Evolutionary conservation across 2,888 invertebrate species (phyloP), one percentile per base, ranked within the genome.

Genomic region (Crocallis elinguaria): DNA sequence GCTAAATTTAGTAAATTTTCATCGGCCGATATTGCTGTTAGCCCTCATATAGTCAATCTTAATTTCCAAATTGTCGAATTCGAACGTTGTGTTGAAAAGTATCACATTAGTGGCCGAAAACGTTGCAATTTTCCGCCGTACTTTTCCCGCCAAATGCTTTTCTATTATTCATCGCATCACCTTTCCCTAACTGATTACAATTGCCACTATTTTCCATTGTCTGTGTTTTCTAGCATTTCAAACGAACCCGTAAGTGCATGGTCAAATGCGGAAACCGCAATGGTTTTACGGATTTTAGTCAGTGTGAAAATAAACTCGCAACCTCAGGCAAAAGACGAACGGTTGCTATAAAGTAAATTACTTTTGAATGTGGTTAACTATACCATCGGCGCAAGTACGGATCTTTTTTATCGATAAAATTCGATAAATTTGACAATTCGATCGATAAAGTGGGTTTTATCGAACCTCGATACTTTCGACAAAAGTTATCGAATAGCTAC

Each of bases 141-240:
- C 71, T 67, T 70, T 73, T 70, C 64, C 62, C 69, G 67, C 60
- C 67, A 67, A 67, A 54, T 56, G 51, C 42, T 30, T 53, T 66
- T 86, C 64, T 75, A 84, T 88, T 84, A 88, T 88, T 85, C 85
- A 89, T 69, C 75, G 75, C 73, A 77, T 79, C 81, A 75, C 68
- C 67, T 71, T 70, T 73, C 81, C 79, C 79, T 71, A 64, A 70
- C 77, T 83, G 80, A 86, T 87, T 86, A 84, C 74, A 67, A 67
- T 33, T 14, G 73, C 66, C 66, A 79, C 76, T 84, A 86, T 87
- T 88, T 88, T 84, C 85, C 77, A 75, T 71, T 72, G 71, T 73
- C 71, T 67, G 51, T 25, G 77, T 84, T 85, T 85, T 82, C 79
- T 78, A 72, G 72, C 75, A 77, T 79, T 74, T 72, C 70, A 75